Conservation (phyloP, 2,888 invertebrate genomes). For the Slavum lentiscoides region DNA sequence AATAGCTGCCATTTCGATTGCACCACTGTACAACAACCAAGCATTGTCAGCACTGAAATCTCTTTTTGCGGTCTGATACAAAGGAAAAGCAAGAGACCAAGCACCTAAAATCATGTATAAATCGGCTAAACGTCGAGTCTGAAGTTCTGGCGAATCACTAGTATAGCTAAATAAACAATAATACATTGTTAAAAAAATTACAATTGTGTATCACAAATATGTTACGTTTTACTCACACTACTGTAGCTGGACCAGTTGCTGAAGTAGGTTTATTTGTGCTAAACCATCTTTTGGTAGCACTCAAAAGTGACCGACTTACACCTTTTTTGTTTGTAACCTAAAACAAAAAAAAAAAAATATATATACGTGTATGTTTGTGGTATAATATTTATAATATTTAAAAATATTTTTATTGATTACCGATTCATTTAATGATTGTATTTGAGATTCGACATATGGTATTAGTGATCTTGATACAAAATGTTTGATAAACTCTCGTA, state of each 20-base stretch:
- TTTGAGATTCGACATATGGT: constrained; percentile 89
- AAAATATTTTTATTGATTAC: constrained; percentile 61
- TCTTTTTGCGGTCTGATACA: constrained; percentile 94
- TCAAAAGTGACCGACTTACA: constrained; percentile 87
- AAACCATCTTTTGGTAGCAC: constrained; percentile 95
- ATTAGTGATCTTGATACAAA: constrained; percentile 83
- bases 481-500: constrained; percentile 59
- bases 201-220: background rate
- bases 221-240: constrained; percentile 41
- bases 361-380: background rate
- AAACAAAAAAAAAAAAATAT: constrained; percentile 56
- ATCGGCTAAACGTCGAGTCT: constrained; percentile 89
- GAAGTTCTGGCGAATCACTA: constrained; percentile 84
- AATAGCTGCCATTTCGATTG: constrained; percentile 93
- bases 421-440: constrained; percentile 76
- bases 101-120: constrained; percentile 95
- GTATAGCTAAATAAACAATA: constrained; percentile 67
- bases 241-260: constrained; percentile 68
- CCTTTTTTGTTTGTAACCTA: constrained; percentile 85
- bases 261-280: constrained; percentile 81
- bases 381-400: background rate
- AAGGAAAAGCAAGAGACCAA: constrained; percentile 87
- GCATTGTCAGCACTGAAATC: constrained; percentile 97
- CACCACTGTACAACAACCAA: constrained; percentile 95
- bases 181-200: constrained; percentile 30